Percentiles rank a stretch among this genome's conserved stretches.
Conservation (phyloP, 2,113 vertebrate species). For the Coregonus clupeaformis region DNA sequence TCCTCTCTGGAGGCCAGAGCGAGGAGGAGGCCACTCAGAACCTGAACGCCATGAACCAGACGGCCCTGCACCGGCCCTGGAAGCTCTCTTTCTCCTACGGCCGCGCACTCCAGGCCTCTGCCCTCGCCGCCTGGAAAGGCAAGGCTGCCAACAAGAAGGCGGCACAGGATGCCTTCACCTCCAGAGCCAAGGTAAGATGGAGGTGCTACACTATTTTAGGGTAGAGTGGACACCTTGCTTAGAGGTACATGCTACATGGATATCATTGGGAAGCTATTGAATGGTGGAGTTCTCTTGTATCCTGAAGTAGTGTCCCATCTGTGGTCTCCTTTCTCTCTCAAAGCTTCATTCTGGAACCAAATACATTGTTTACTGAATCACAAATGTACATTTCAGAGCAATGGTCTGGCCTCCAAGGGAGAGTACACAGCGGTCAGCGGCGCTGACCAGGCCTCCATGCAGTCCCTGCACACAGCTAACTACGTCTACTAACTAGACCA, state of each 20-base stretch:
- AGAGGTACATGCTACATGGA: neutral
- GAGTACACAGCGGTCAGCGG: conserved; percentile 82
- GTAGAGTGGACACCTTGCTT: neutral
- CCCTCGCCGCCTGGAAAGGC: conserved; percentile 89
- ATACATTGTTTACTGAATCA: too few species aligned
- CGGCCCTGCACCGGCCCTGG: conserved; percentile 86
- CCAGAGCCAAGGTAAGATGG: conserved; percentile 81
- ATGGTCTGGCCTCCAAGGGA: conserved; percentile 87
- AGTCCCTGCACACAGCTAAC: conserved; percentile 88
- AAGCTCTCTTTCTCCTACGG: conserved; percentile 95
- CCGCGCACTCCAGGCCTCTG: conserved; percentile 91
- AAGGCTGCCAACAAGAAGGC: conserved; percentile 85
- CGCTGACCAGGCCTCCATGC: conserved; percentile 75
- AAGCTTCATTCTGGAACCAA: too few species aligned
- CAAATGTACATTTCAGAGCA: conserved; percentile 75
- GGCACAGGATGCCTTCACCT: conserved; percentile 85
- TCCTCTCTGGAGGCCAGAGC: conserved; percentile 96
- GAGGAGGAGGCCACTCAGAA: conserved; percentile 95
- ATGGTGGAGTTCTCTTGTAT: too few species aligned
- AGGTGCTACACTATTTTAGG: neutral
- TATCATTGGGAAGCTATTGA: neutral
- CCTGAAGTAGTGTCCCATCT: too few species aligned
- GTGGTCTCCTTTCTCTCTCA: too few species aligned
- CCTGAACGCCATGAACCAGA: conserved; percentile 92
- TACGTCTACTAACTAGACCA: conserved; percentile 82